These are phyloP conservation scores for Eretmocerus hayati DNA, from an alignment of 2,888 invertebrate genomes.

Conservation along the genomic window DNA sequence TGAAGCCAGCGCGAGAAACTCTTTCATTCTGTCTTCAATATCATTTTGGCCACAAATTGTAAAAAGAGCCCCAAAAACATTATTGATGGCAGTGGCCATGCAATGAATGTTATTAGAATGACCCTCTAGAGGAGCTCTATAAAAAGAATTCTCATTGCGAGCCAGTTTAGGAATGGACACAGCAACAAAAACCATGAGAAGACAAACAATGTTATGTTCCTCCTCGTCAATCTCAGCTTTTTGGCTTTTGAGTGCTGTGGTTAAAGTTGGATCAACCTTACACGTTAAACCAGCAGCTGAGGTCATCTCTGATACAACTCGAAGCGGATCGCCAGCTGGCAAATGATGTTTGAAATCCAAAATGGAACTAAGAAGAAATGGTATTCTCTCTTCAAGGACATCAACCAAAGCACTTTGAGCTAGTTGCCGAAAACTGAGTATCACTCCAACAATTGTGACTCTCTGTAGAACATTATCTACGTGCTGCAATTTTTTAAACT, in stretches of 20 bases:
- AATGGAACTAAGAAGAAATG: slow-evolving; percentile 91
- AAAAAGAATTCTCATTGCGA: slow-evolving; percentile 81
- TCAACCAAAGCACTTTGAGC: slow-evolving; percentile 91
- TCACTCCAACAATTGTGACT: slow-evolving; percentile 97
- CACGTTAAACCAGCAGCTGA: slow-evolving; percentile 91
- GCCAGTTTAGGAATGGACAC: slow-evolving; percentile 95
- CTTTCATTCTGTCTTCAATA: slow-evolving; percentile 96
- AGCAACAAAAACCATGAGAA: slow-evolving; percentile 97
- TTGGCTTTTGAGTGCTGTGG: slow-evolving; percentile 55
- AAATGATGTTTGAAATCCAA: slow-evolving; percentile 89
- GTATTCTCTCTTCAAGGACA: slow-evolving; percentile 88
- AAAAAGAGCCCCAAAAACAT: slow-evolving; percentile 93
- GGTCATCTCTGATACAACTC: slow-evolving; percentile 95
- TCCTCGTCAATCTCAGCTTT: slow-evolving; percentile 66
- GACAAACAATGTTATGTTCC: slow-evolving; percentile 87
- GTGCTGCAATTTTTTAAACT: slow-evolving; percentile 81
- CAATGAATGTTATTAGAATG: slow-evolving; percentile 99
- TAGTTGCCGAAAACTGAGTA: slow-evolving; percentile 89
- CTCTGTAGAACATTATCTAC: slow-evolving; percentile 93
- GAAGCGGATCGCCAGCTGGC: slow-evolving; percentile 80
- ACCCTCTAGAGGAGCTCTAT: slow-evolving; percentile 79
- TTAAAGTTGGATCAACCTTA: slow-evolving; percentile 91
- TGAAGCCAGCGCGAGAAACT: slow-evolving; percentile 86
- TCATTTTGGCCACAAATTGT: slow-evolving; percentile 94
- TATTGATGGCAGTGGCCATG: slow-evolving; percentile 92